A percentile compares a stretch with the other conserved stretches of the same genome.
Conservation (phyloP, 2,888 invertebrate genomes). For the Pyrgus malvae region DNA sequence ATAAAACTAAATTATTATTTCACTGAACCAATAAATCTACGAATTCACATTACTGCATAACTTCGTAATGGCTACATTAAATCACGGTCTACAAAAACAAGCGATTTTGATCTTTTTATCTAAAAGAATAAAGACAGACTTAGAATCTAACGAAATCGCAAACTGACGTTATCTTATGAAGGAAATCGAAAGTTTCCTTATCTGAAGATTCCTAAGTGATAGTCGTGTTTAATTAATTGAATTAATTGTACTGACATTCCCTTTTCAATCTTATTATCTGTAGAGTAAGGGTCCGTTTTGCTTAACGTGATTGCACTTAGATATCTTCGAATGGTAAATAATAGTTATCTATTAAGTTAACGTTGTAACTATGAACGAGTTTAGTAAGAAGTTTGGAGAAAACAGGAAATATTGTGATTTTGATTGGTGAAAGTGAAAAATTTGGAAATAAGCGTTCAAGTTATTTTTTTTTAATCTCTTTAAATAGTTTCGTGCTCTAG, state of each 20-base stretch:
- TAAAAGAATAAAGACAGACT: background rate
- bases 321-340: slow-evolving; percentile 10
- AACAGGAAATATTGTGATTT: slow-evolving; percentile 2
- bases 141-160: background rate
- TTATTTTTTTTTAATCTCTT: too few species aligned
- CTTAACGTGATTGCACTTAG: background rate
- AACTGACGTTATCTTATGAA: slow-evolving; percentile 17
- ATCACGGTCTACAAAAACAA: background rate
- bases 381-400: background rate
- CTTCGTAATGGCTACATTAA: background rate
- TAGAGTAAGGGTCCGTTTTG: slow-evolving; percentile 12
- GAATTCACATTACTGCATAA: background rate
- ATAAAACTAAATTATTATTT: background rate
- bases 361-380: slow-evolving; percentile 5
- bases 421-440: background rate
- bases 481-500: too few species aligned
- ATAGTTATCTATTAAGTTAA: slow-evolving; percentile 10
- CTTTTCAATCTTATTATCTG: slow-evolving; percentile 11
- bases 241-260: slow-evolving; percentile 2
- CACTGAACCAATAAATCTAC: background rate
- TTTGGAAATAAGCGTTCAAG: background rate
- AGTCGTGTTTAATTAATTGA: slow-evolving; percentile 31
- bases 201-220: slow-evolving; percentile 30
- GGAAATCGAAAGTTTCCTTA: slow-evolving; percentile 33
- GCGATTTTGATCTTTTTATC: background rate